phyloP scores from a whole-genome alignment of 2,888 invertebrate species.

The Cetonia aurata region DNA sequence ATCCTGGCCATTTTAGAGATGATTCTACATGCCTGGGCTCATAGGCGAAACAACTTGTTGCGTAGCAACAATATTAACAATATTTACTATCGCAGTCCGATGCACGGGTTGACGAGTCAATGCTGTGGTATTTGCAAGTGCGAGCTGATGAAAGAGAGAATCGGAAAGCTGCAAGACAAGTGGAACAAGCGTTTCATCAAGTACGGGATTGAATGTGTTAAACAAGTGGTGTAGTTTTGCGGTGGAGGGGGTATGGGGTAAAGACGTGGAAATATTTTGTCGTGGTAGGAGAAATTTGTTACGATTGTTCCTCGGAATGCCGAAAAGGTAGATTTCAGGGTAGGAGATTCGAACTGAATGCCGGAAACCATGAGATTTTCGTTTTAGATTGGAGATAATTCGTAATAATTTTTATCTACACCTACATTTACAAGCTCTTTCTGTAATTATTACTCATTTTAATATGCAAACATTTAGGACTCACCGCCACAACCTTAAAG shows the following conservation, averaged over 20 bases:
- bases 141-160: constrained; percentile 72
- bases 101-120: constrained; percentile 76
- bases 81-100: constrained; percentile 77
- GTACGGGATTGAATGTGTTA: constrained; percentile 59
- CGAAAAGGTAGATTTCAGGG: too few species aligned
- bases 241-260: not conserved
- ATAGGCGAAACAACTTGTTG: constrained; percentile 75
- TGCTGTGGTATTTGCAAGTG: constrained; percentile 79
- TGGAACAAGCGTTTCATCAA: constrained; percentile 64
- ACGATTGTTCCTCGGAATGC: too few species aligned
- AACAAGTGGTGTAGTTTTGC: constrained; percentile 32
- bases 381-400: too few species aligned
- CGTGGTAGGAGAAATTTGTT: too few species aligned
- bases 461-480: too few species aligned
- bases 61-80: constrained; percentile 65
- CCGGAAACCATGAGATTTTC: too few species aligned
- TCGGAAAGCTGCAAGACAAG: constrained; percentile 76
- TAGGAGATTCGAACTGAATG: too few species aligned
- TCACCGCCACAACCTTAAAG: too few species aligned
- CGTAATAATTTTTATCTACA: too few species aligned
- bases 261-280: not conserved
- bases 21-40: constrained; percentile 76
- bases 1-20: constrained; percentile 72
- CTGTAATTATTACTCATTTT: too few species aligned
- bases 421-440: too few species aligned